Evolutionary conservation across 2,113 vertebrate genomes (phyloP), one percentile per base, ranked within the genome.

Genomic region (Cygnus buccinator): DNA sequence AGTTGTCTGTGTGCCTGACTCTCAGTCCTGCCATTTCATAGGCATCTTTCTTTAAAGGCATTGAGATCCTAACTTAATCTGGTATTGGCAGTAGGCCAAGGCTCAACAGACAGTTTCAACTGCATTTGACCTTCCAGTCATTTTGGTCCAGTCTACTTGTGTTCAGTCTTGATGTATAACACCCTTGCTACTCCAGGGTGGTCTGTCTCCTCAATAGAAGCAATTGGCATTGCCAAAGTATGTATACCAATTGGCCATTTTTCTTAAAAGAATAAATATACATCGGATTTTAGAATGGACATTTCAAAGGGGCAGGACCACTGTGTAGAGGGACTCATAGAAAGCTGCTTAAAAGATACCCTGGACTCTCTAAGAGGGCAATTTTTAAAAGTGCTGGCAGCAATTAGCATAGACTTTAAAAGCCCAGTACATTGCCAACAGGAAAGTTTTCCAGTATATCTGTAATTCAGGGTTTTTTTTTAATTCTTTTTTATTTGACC

Each of bases 401-500:
- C 44, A 91, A 48, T 94, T 80, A 61, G 59, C 75, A 15, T n/a
- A 71, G 84, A 59, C 70, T 94, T 94, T 89, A 95, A 77, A 75
- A 95, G n/a, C 35, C 10, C 65, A 94, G 57, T 5, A 1, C 72
- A 20, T 67, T 92, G 89, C 75, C 87, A 95, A 74, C 46, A 76
- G 93, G 84, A 13, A 94, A 93, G 78, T 84, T 95, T 96, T 88
- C 55, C 62, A 87, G 44, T 61, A 66, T 73, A 44, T 90, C 91
- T 93, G 81, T 95, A 95, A 94, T 95, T 97, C 75, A 92, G 81
- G 41, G 37, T 39, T 90, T 94, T 92, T 89, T 83, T 92, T 89
- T 83, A 78, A 89, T 77, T 85, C 10, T 55, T 96, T 93, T 87
- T 89, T 88, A 94, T 87, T 96, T 97, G 95, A 97, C 87, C 93